Evolutionary conservation across 2,888 invertebrate genomes (phyloP).

Genomic region (Morpho helenor): DNA sequence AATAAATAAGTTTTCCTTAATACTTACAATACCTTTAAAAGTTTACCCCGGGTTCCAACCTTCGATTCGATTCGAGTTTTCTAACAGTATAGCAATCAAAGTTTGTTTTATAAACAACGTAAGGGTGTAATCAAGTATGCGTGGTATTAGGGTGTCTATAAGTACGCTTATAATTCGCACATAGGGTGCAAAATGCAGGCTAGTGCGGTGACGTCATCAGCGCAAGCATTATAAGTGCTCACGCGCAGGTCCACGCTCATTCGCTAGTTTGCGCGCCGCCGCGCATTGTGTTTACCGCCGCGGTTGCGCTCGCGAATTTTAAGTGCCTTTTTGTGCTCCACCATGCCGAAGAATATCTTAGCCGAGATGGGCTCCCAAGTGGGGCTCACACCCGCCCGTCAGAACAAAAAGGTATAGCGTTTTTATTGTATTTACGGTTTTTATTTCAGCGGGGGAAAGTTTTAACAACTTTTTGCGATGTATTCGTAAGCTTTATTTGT

Average conservation of each 20-base stretch:
- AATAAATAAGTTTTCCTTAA: too few species aligned
- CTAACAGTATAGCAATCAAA: too few species aligned
- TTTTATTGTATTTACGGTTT: neutral
- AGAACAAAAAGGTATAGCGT: conserved; percentile 58
- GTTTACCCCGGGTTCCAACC: too few species aligned
- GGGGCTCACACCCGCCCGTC: conserved; percentile 63
- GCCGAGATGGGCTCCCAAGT: conserved; percentile 75
- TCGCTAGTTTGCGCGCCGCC: conserved; percentile 53
- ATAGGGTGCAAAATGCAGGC: conserved; percentile 22
- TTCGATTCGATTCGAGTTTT: too few species aligned
- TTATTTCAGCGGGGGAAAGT: neutral
- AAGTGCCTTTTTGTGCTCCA: conserved; percentile 43
- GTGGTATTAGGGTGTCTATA: too few species aligned
- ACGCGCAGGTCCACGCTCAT: conserved; percentile 49
- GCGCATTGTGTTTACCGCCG: conserved; percentile 52
- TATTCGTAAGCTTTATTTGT: neutral
- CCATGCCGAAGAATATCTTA: conserved; percentile 70
- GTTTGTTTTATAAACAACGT: too few species aligned
- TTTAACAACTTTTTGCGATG: neutral
- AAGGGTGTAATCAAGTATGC: too few species aligned
- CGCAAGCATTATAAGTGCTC: conserved; percentile 48
- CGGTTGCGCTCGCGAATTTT: conserved; percentile 39
- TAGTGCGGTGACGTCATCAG: conserved; percentile 44
- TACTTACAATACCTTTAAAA: too few species aligned
- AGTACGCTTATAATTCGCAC: neutral